These are phyloP conservation scores for Mormyrus lacerda DNA, from an alignment of 2,113 vertebrate genomes.

Conservation along the genomic window DNA sequence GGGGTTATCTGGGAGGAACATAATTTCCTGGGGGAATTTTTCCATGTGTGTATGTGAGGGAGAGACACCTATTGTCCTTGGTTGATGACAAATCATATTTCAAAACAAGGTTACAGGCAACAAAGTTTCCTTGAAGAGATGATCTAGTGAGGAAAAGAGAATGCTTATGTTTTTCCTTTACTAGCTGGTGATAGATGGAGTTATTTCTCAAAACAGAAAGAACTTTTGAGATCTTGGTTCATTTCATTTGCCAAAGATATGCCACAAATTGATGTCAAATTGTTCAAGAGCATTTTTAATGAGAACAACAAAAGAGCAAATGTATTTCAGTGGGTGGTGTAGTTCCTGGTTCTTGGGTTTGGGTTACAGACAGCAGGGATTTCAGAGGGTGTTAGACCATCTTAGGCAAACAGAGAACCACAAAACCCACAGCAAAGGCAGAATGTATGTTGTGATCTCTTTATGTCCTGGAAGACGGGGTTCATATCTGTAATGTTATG, in stretches of 20 bases:
- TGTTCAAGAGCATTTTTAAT: neutral
- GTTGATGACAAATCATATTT: neutral
- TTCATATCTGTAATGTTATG: neutral
- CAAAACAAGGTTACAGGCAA: neutral
- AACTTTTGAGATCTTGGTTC: neutral
- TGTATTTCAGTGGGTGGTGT: neutral
- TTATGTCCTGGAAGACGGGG: neutral
- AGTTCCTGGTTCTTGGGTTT: neutral
- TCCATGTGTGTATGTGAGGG: neutral
- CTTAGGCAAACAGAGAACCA: neutral
- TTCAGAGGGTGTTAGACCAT: neutral
- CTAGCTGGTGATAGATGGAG: neutral
- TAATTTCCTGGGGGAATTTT: neutral
- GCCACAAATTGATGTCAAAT: neutral
- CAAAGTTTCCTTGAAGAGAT: neutral
- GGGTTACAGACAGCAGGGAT: neutral
- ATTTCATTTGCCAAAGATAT: neutral
- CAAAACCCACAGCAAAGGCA: neutral
- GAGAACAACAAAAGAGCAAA: neutral
- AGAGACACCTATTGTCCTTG: neutral
- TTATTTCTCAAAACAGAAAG: neutral
- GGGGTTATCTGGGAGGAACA: neutral
- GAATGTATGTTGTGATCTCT: neutral
- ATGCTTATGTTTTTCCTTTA: neutral
- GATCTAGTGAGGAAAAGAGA: neutral